Percentiles rank a stretch among this genome's conserved stretches.
Evolutionary conservation across 1,140 invertebrate species (phyloP).

Genomic region (Conus ventricosus): DNA sequence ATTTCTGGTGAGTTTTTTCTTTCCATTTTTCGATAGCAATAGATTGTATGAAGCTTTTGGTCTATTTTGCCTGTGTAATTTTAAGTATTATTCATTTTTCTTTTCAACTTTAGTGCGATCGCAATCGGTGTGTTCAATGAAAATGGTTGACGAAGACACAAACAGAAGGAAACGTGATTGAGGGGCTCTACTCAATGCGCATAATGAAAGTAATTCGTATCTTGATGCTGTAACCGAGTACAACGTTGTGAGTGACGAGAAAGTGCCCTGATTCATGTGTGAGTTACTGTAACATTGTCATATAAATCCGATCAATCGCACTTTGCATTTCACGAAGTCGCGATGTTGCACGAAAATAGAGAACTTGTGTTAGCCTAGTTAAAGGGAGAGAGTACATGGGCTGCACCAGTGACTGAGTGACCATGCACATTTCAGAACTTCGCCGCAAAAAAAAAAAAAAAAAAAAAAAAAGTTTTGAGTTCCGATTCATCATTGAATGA

Average conservation of each 20-base stretch:
- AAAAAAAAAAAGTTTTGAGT: neutral
- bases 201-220: neutral
- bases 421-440: neutral
- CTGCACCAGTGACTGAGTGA: no score
- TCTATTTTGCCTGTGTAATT: neutral
- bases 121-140: neutral
- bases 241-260: neutral
- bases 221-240: no score
- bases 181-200: no score
- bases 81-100: constrained; percentile 22
- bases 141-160: neutral
- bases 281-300: neutral
- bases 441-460: neutral
- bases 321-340: neutral
- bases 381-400: no score
- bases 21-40: constrained; percentile 29
- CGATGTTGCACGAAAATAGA: neutral
- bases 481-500: neutral
- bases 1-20: constrained; percentile 36
- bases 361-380: no score
- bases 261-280: neutral
- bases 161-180: neutral
- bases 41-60: neutral
- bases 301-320: neutral
- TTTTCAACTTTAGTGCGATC: neutral